Conservation (phyloP, 2,797 vertebrate species). For the Okamejei kenojei region DNA sequence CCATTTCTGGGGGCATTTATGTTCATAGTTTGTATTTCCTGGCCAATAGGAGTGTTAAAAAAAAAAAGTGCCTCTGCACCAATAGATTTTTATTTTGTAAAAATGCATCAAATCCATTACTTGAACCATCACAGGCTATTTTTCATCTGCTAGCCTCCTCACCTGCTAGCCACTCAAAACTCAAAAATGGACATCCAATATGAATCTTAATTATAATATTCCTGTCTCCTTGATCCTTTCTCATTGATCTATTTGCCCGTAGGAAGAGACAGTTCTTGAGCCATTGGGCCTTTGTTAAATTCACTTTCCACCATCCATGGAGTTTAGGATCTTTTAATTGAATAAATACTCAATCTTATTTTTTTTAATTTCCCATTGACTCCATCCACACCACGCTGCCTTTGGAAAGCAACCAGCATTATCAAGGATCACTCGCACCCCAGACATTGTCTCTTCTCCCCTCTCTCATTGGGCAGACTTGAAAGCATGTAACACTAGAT, state of each 20-base stretch:
- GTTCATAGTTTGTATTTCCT: not conserved
- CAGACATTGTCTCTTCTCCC: too few relatives aligned
- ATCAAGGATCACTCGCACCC: too few relatives aligned
- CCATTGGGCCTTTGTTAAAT: too few relatives aligned
- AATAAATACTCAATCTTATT: not conserved
- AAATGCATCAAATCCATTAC: not conserved
- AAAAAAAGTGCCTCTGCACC: not conserved
- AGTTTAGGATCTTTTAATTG: not conserved
- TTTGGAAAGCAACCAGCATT: too few relatives aligned
- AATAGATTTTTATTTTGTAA: not conserved
- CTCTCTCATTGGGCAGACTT: too few relatives aligned
- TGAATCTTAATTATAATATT: not conserved
- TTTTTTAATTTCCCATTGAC: too few relatives aligned
- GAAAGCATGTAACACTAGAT: too few relatives aligned
- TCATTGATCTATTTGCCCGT: not conserved
- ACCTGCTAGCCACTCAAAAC: not conserved
- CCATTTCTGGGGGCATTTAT: not conserved
- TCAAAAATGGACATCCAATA: not conserved
- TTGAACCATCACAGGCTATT: not conserved
- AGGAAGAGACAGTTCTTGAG: not conserved
- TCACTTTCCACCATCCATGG: not conserved
- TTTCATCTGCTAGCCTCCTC: not conserved
- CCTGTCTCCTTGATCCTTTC: not conserved
- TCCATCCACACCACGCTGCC: too few relatives aligned
- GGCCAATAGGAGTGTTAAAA: too few relatives aligned